Evolutionary conservation across 1,140 invertebrate genomes (phyloP), one percentile per base, ranked within the genome.

Genomic region (Varroa destructor): DNA sequence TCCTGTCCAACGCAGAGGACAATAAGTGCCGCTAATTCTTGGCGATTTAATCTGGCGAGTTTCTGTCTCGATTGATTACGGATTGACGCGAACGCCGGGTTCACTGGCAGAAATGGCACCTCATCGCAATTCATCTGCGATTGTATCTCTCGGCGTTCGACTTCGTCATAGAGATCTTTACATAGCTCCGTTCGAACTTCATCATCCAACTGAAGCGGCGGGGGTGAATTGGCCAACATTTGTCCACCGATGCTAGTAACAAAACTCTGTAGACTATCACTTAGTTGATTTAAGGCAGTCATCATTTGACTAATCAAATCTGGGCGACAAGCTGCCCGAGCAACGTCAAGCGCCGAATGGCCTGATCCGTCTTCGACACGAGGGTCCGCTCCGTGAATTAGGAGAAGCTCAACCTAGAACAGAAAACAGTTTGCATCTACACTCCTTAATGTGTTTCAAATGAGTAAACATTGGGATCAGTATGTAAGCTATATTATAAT

Each of bases 91-190:
- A 67, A 67, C 14, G 61, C 61, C 2, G 40, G 40, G 8, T 67
- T 67, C 61, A 67, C 61, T 12, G 61, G 61, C 10, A 67, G 61
- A 8, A 67, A 67, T 46, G 61, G 61, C 40, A 67, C 61, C 12
- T 67, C 61, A 37, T 67, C 61, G 37, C 61, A 25, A 43, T 46
- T 46, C 61, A 67, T 67, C 61, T 67, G 61, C 46, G 40, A 43
- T 40, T 43, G 61, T 12, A 67, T 40, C 40, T 67, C 61, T 43
- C 61, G 61, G 1, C 61, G 61, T 67, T 67, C 61, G 5, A 67
- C 61, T 46, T 67, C 61, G 36, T 67, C 61, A 46, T 67, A 67
- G 37, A 67, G 61, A 40, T 67, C 61, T 67, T 46, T 67, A 37
- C 61, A 67, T 12, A 67, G 61, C 61, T 67, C 61, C 3, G 61